phyloP scores from a whole-genome alignment of 2,888 invertebrate species.

The Diabrotica balteata region DNA sequence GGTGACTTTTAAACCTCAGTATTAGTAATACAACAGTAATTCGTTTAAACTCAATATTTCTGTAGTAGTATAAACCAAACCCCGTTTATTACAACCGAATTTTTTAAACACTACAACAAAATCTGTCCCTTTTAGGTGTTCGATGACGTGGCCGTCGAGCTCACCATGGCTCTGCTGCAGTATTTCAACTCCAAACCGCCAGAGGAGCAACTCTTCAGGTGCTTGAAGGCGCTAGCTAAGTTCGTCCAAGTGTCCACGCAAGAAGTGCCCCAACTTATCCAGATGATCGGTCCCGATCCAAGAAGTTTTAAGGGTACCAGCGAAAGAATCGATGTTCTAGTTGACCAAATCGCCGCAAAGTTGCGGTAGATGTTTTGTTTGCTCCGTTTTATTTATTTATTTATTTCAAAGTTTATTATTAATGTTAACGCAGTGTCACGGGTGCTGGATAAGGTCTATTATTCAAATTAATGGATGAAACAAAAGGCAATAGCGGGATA shows the following conservation, averaged over 20 bases:
- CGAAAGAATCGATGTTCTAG: slow-evolving; percentile 79
- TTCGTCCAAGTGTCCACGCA: slow-evolving; percentile 78
- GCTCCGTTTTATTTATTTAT: not conserved
- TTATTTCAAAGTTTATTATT: slow-evolving; percentile 2
- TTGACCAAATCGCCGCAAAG: slow-evolving; percentile 68
- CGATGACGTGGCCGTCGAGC: slow-evolving; percentile 91
- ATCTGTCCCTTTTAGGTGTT: slow-evolving; percentile 72
- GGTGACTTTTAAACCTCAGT: too few species aligned
- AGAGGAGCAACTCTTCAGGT: slow-evolving; percentile 85
- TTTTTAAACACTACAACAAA: too few species aligned
- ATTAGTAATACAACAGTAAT: too few species aligned
- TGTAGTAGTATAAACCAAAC: too few species aligned
- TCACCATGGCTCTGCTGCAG: slow-evolving; percentile 90
- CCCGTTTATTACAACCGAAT: too few species aligned
- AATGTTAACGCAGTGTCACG: too few species aligned
- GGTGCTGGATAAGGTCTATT: too few species aligned
- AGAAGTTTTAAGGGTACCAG: slow-evolving; percentile 82
- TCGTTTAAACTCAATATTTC: too few species aligned
- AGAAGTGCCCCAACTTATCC: slow-evolving; percentile 87
- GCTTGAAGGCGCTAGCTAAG: slow-evolving; percentile 77
- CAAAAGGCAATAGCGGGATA: too few species aligned
- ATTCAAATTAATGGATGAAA: too few species aligned
- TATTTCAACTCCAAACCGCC: slow-evolving; percentile 81
- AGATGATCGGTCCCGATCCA: slow-evolving; percentile 90
- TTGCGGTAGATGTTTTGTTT: slow-evolving; percentile 23